These are phyloP conservation scores for Ondatra zibethicus DNA, from an alignment of 2,113 vertebrate species.

Conservation along the genomic window DNA sequence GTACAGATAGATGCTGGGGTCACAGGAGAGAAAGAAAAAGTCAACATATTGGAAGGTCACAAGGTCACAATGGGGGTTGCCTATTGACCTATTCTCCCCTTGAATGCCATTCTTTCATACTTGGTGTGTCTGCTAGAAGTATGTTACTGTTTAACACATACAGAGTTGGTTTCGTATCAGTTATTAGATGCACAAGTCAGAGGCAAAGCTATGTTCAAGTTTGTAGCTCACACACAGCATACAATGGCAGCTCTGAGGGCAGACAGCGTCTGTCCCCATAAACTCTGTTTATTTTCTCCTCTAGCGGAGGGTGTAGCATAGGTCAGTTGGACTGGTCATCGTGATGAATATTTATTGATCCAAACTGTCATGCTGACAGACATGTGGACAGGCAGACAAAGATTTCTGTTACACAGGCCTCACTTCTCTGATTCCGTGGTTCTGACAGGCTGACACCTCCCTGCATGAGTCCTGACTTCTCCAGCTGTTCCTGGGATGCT, in stretches of 20 bases:
- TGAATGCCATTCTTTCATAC: not conserved
- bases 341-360: constrained; percentile 89
- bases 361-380: constrained; percentile 88
- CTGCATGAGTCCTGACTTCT: constrained; percentile 76
- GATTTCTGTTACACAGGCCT: constrained; percentile 82
- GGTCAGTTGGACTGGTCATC: constrained; percentile 84
- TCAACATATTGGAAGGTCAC: no score
- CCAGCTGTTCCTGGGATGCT: constrained; percentile 75
- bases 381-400: constrained; percentile 82
- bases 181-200: constrained; percentile 24
- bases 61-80: not conserved
- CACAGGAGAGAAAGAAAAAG: not conserved
- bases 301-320: constrained; percentile 78
- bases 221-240: constrained; percentile 75
- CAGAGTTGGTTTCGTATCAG: not conserved
- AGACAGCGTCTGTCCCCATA: constrained; percentile 68
- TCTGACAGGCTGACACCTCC: constrained; percentile 79
- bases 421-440: constrained; percentile 43
- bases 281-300: constrained; percentile 88
- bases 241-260: constrained; percentile 83
- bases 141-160: not conserved
- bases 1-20: not conserved
- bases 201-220: constrained; percentile 1
- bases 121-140: not conserved
- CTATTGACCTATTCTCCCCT: not conserved